phyloP scores from a whole-genome alignment of 1,140 invertebrate species.

The Panagrolaimus sp. region DNA sequence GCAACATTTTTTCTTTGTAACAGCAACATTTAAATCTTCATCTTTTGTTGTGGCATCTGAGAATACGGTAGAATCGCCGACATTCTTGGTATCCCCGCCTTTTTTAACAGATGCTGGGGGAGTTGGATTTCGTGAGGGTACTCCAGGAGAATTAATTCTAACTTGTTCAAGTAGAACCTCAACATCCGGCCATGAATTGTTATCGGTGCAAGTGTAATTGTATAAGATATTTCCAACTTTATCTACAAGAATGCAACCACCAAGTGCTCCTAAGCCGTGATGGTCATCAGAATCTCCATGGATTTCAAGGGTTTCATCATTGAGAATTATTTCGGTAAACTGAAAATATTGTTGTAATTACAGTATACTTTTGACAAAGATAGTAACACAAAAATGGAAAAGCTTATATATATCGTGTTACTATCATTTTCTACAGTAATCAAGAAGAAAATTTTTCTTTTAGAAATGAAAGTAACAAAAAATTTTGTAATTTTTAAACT shows the following conservation, averaged over 20 bases:
- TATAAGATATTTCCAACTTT: neutral
- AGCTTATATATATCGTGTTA: no score
- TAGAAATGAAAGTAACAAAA: no score
- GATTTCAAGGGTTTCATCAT: no score
- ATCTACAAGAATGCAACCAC: conserved; percentile 1
- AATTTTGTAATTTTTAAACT: no score
- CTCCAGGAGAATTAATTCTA: neutral
- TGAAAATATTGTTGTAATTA: no score
- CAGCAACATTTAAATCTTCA: conserved; percentile 7
- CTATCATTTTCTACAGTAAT: no score
- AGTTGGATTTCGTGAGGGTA: neutral
- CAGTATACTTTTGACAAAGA: no score
- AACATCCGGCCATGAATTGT: neutral
- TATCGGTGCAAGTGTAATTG: neutral
- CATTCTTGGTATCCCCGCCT: neutral
- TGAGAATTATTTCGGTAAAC: no score
- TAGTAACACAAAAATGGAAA: no score
- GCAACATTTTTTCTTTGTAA: conserved; percentile 12
- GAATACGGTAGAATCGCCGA: neutral
- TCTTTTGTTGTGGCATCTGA: neutral
- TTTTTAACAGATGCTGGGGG: neutral
- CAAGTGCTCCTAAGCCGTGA: neutral
- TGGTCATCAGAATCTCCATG: no score
- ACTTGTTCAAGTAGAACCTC: conserved; percentile 6
- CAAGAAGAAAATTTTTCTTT: no score